Evolutionary conservation across 37 sponge, comb jelly and placozoan genomes (phyloP).

Genomic region (Beroe ovata): DNA sequence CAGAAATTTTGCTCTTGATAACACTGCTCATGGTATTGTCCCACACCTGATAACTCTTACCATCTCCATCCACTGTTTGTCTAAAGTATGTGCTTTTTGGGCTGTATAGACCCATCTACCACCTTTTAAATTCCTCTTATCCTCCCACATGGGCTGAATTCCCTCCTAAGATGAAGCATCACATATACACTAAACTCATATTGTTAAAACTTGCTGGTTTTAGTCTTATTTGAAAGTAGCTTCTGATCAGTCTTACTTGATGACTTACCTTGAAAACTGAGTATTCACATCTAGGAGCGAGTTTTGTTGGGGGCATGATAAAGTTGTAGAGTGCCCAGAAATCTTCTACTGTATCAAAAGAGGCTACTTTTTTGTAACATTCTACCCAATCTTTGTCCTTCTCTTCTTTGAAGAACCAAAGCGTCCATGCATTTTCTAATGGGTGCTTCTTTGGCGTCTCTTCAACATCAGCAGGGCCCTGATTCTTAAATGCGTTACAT

Average conservation of each 20-base stretch:
- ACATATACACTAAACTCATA: too few species aligned
- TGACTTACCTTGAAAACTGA: conserved; percentile 66
- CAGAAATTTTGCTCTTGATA: too few species aligned
- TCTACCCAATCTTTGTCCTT: conserved; percentile 67
- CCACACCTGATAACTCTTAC: too few species aligned
- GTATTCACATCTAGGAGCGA: conserved; percentile 61
- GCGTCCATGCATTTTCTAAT: conserved; percentile 68
- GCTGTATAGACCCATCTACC: conserved; percentile 66
- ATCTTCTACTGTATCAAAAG: conserved; percentile 69
- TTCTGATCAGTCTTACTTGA: too few species aligned
- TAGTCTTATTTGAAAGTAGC: too few species aligned
- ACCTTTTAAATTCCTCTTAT: conserved; percentile 50
- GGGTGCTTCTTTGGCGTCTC: conserved; percentile 69
- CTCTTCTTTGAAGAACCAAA: conserved; percentile 70
- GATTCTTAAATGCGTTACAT: background rate
- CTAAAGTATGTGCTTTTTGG: conserved; percentile 31
- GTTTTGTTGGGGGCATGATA: conserved; percentile 49
- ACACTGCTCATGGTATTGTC: too few species aligned
- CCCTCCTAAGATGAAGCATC: conserved; percentile 67
- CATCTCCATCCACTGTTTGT: conserved; percentile 68
- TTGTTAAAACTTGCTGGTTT: too few species aligned
- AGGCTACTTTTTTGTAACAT: conserved; percentile 66
- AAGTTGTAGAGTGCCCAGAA: conserved; percentile 70
- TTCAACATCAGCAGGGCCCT: background rate
- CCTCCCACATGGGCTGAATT: conserved; percentile 68